Percentiles rank a stretch among this genome's conserved stretches.
Evolutionary conservation across 2,888 invertebrate genomes (phyloP).

Genomic region (Sympetrum striolatum): DNA sequence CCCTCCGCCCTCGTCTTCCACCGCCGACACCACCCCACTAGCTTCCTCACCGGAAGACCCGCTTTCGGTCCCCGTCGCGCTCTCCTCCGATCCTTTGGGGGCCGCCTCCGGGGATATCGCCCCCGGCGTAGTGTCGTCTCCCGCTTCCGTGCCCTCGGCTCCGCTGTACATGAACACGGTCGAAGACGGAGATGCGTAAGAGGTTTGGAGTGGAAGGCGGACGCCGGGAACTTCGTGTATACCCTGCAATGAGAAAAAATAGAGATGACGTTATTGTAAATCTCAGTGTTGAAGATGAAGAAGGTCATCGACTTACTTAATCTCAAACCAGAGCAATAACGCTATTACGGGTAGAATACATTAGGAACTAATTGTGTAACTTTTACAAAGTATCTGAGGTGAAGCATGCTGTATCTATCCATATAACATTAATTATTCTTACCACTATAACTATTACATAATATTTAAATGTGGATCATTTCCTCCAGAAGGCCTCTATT

Average conservation of each 20-base stretch:
- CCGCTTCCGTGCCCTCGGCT: conserved; percentile 67
- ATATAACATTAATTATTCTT: too few relatives aligned
- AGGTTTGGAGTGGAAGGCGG: conserved; percentile 52
- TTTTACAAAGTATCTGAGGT: too few relatives aligned
- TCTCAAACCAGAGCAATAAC: too few relatives aligned
- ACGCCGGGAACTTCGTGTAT: conserved; percentile 52
- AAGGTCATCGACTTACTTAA: too few relatives aligned
- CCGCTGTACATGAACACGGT: conserved; percentile 75
- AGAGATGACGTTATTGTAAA: not conserved
- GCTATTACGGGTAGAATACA: too few relatives aligned
- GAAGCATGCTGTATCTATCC: too few relatives aligned
- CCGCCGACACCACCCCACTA: not conserved
- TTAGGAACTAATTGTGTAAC: too few relatives aligned
- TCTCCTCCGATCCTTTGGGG: not conserved
- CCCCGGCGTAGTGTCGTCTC: conserved; percentile 11
- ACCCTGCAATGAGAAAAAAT: conserved; percentile 49
- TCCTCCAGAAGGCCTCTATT: too few relatives aligned
- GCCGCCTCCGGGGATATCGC: conserved; percentile 14
- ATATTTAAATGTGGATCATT: too few relatives aligned
- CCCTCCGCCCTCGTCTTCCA: conserved; percentile 5
- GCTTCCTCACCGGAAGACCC: not conserved
- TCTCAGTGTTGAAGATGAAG: too few relatives aligned
- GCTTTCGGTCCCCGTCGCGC: not conserved
- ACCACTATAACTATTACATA: too few relatives aligned
- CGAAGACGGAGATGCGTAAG: conserved; percentile 52